Percentiles rank a stretch among this genome's conserved stretches.
phyloP scores from a whole-genome alignment of 2,113 vertebrate species.

The Dicentrarchus labrax region DNA sequence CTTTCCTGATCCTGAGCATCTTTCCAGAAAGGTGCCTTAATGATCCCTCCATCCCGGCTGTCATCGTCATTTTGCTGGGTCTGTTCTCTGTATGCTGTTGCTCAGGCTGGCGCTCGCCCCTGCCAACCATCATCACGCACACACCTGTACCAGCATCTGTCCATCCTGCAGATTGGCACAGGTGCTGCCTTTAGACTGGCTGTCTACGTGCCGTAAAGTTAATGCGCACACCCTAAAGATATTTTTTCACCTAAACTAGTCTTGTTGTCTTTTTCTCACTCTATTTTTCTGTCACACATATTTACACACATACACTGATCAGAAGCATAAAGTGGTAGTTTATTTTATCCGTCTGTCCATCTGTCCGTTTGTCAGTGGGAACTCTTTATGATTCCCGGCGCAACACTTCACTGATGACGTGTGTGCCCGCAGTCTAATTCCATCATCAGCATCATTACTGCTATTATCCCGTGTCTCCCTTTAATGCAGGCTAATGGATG shows the following conservation, averaged over 20 bases:
- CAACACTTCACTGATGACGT: conserved; percentile 74
- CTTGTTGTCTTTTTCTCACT: background rate
- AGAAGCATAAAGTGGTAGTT: conserved; percentile 27
- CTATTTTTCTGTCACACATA: conserved; percentile 7
- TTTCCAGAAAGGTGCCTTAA: conserved; percentile 75
- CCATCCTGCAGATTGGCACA: conserved; percentile 75
- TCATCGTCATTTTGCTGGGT: conserved; percentile 60
- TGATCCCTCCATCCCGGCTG: conserved; percentile 67
- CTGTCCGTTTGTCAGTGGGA: conserved; percentile 53
- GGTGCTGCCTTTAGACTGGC: conserved; percentile 76
- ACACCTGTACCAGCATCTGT: conserved; percentile 85
- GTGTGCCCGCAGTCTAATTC: conserved; percentile 80
- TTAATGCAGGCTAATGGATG: conserved; percentile 88
- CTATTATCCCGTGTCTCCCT: conserved; percentile 87
- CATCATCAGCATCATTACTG: conserved; percentile 88
- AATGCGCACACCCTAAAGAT: conserved; percentile 52
- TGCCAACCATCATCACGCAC: conserved; percentile 76
- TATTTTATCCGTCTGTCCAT: conserved; percentile 37
- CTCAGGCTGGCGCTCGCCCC: conserved; percentile 64
- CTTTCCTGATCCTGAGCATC: conserved; percentile 70
- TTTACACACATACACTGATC: background rate
- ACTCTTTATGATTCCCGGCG: conserved; percentile 77
- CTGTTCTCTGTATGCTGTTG: conserved; percentile 63
- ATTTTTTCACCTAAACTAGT: conserved; percentile 35
- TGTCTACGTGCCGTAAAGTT: conserved; percentile 49